Evolutionary conservation across 2,888 invertebrate genomes (phyloP), one percentile per base, ranked within the genome.

Genomic region (Marasmarcha lunaedactyla): DNA sequence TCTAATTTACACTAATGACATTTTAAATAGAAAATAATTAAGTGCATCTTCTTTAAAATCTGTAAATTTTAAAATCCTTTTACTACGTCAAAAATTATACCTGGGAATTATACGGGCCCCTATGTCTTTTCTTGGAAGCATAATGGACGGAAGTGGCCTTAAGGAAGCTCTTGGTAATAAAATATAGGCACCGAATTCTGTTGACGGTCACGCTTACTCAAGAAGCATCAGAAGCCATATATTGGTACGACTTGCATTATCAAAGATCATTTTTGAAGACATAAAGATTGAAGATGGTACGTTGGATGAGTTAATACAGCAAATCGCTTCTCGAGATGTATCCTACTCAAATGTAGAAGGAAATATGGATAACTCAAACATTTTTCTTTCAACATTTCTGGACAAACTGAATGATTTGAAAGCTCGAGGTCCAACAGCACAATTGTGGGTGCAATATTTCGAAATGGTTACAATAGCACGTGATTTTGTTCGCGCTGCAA

Each of bases 391-490:
- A 41, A 39, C 43, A 44, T 51, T 52, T 48, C 37, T 47, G 35
- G 36, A 49, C 25, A 45, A 50, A 49, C 41, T 56, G 38, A 44
- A 48, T 25, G 46, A 49, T 40, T 47, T 46, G 25, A 40, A 49
- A 42, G 41, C 35, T 38, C 45, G 48, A 46, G 52, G 54, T 25
- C 54, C 55, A 2, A 58, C 57, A 5, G 55, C 57, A 44, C 46
- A 57, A 39, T 50, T 64, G 40, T 63, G 62, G 60, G 49, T 57
- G 36, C 57, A 56, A 50, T 64, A 64, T 50, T 56, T 54, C 45
- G 40, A 52, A 46, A 60, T 60, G 58, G 53, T 63, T 38, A 46
- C 57, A 39, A 48, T 66, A 43, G 54, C 53, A 7, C 35, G 37
- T 42, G 45, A 59, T 14, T 61, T 49, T 15, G 47, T 58, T 38